Base-by-base conservation (phyloP, 2,113 vertebrate genomes). In the Prochilodus magdalenae region DNA sequence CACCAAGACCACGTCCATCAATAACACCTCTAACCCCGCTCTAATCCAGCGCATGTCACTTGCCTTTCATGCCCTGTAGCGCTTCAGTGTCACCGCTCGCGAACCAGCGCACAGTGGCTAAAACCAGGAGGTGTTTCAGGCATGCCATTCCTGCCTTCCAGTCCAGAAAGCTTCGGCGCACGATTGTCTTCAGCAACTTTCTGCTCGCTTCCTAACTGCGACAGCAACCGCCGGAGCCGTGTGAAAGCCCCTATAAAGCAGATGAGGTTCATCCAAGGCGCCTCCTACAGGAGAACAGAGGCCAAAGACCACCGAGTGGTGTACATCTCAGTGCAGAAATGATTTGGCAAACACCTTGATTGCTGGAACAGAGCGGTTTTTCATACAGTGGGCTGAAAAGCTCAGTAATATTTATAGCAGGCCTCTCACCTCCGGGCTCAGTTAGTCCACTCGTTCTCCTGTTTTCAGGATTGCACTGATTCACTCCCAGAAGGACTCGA, bases 1-100 rank as follows among this genome's bases (percentile, higher is more conserved):
- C 16, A 51, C 22, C 29, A 20, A 60, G 18, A 71, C 53, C 53
- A 20, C 36, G n/a, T 20, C 36, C 53, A 57, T 62, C 44, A 82
- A 24, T 33, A 80, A 53, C 80, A 71, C 69, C 78, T 69, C 69
- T 70, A 15, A 26, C 65, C 29, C 73, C 49, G 49, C 22, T 69
- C 26, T 69, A 63, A 74, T 63, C 36, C 47, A 63, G 26, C 47
- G 63, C 11, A 26, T 82, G 60, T 40, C 66, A 87, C 93, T 92
- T 92, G 94, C 94, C 89, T 93, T 91, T 93, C 40, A 84, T 86
- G 53, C 84, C 75, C 77, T 88, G 91, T 10, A 78, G 27, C 57
- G 86, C 85, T 73, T 94, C 92, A 24, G 87, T 90, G 77, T 86
- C 83, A 77, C 83, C 66, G 53, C 82, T 87, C 86, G 87, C 85